These are phyloP conservation scores for Xerus rutilus DNA, from an alignment of 2,797 vertebrate genomes.

Conservation along the genomic window DNA sequence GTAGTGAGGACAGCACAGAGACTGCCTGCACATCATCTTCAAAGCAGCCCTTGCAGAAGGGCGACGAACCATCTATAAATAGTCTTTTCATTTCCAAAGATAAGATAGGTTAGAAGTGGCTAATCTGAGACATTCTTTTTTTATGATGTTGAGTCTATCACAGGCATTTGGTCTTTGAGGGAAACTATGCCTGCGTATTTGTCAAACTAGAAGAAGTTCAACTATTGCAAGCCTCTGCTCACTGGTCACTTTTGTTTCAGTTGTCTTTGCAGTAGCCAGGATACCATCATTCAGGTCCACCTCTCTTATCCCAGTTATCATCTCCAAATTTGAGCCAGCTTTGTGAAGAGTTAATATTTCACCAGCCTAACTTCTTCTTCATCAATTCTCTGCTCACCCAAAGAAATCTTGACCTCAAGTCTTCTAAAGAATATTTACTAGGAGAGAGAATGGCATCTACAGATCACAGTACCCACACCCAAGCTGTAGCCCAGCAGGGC, in stretches of 20 bases:
- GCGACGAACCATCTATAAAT: constrained; percentile 17
- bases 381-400: neutral
- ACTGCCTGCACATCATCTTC: neutral
- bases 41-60: constrained; percentile 27
- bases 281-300: neutral
- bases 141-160: neutral
- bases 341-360: neutral
- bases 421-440: neutral
- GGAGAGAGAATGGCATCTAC: too few species aligned
- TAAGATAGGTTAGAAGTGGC: constrained; percentile 3
- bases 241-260: neutral
- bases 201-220: neutral
- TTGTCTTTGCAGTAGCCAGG: neutral
- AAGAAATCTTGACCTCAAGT: neutral
- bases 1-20: neutral
- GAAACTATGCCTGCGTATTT: neutral
- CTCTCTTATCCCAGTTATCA: neutral
- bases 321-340: neutral
- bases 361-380: neutral
- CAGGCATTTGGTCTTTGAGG: neutral
- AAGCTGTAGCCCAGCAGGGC: too few species aligned
- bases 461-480: too few species aligned
- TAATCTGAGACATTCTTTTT: constrained; percentile 6
- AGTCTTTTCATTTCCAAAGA: constrained; percentile 49
- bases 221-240: neutral